A percentile compares a stretch with the other conserved stretches of the same genome.
Conservation (phyloP, 2,113 vertebrate genomes). For the Apistogramma diplotaenia region DNA sequence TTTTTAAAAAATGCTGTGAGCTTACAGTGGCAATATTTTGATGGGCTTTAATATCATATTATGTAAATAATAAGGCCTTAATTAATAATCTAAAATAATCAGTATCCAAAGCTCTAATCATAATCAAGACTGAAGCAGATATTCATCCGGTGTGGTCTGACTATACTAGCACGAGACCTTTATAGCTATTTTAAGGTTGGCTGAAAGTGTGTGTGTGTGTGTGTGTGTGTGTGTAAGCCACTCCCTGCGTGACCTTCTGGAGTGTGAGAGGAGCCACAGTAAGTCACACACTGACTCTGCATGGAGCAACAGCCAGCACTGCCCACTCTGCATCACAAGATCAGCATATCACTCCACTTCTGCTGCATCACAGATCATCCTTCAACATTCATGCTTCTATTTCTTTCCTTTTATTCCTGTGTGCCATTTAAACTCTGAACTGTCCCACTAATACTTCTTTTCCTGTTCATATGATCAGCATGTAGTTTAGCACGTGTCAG, state of each 20-base stretch:
- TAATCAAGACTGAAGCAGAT: background rate
- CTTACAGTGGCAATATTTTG: background rate
- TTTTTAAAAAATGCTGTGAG: background rate
- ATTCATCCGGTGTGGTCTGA: background rate
- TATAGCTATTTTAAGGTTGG: slow-evolving; percentile 56
- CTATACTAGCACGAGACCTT: slow-evolving; percentile 1
- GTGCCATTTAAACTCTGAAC: slow-evolving; percentile 19
- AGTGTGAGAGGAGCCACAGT: slow-evolving; percentile 67
- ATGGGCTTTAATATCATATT: background rate
- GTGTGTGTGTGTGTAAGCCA: slow-evolving; percentile 33
- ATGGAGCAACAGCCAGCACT: slow-evolving; percentile 43
- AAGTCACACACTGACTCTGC: slow-evolving; percentile 55
- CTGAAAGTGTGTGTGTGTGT: slow-evolving; percentile 14
- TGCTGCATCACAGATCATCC: slow-evolving; percentile 43
- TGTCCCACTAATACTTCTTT: background rate
- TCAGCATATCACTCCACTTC: slow-evolving; percentile 46
- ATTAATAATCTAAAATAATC: background rate
- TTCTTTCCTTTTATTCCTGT: background rate
- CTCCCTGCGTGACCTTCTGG: slow-evolving; percentile 73
- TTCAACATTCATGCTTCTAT: background rate
- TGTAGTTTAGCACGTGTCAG: background rate
- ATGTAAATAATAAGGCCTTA: background rate
- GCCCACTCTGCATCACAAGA: slow-evolving; percentile 54
- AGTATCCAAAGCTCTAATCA: background rate
- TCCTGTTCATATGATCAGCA: background rate